Percentiles rank a stretch among this genome's conserved stretches.
These are phyloP conservation scores for Hipparchia sbordonii DNA, from an alignment of 2,888 invertebrate species.

Conservation along the genomic window DNA sequence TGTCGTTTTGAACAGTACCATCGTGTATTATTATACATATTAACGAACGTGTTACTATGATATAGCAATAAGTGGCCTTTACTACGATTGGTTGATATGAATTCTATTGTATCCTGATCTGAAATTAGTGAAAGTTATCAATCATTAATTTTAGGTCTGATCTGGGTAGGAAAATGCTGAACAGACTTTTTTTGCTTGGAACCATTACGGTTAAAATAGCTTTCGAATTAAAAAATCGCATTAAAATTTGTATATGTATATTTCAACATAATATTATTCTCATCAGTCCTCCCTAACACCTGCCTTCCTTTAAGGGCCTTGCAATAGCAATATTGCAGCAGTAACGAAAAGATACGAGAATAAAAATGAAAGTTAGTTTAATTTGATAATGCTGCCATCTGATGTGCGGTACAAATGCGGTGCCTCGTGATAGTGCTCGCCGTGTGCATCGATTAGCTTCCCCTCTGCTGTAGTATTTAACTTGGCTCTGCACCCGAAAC, in stretches of 20 bases:
- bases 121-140: not conserved
- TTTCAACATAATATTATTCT: no score
- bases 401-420: conserved; percentile 24
- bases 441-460: conserved; percentile 39
- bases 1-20: conserved; percentile 17
- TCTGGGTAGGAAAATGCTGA: no score
- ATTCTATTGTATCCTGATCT: not conserved
- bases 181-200: no score
- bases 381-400: conserved; percentile 18
- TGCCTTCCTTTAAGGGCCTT: no score
- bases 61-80: not conserved
- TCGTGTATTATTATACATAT: conserved; percentile 8
- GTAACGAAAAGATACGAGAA: no score
- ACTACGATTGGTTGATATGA: conserved; percentile 3
- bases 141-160: no score
- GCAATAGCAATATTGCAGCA: no score
- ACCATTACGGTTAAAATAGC: no score
- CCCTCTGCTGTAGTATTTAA: conserved; percentile 21
- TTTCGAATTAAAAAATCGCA: no score
- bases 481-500: conserved; percentile 23
- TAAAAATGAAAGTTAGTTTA: not conserved
- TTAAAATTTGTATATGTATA: no score
- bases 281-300: no score
- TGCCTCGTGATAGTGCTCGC: conserved; percentile 42
- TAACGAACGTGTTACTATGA: conserved; percentile 7